Conservation (phyloP, 64 coral and sea anemone species). For the Pocillopora damicornis region DNA sequence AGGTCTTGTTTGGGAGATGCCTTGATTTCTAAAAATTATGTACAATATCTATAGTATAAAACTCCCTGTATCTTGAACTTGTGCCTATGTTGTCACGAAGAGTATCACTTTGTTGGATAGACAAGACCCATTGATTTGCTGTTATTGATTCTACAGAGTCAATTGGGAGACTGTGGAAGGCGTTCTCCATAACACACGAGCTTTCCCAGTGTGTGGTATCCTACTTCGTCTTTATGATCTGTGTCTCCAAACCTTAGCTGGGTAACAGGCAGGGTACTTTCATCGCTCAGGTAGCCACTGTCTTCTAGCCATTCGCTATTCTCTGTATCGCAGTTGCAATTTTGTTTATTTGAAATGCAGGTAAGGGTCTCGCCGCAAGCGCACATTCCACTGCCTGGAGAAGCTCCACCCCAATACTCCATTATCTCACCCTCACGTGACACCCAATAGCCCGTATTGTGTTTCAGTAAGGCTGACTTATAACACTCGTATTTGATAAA, state of each 20-base stretch:
- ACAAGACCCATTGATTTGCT: too few relatives aligned
- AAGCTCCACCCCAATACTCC: conserved; percentile 17
- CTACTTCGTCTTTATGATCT: not conserved
- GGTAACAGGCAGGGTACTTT: not conserved
- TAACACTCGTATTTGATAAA: conserved; percentile 1
- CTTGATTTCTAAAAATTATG: too few relatives aligned
- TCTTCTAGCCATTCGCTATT: not conserved
- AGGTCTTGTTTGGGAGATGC: too few relatives aligned
- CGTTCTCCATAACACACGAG: not conserved
- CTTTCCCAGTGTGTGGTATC: not conserved
- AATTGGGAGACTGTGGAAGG: too few relatives aligned
- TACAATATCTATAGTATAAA: too few relatives aligned
- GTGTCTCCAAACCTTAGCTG: conserved; percentile 31
- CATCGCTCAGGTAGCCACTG: not conserved
- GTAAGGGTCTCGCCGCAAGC: not conserved
- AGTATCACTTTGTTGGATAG: too few relatives aligned
- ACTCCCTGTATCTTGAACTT: too few relatives aligned
- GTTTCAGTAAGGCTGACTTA: not conserved
- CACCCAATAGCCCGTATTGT: not conserved
- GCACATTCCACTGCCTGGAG: conserved; percentile 10
- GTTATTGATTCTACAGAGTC: too few relatives aligned
- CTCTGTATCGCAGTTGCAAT: conserved; percentile 7
- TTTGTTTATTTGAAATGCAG: not conserved
- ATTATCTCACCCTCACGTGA: not conserved
- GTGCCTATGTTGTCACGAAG: too few relatives aligned